A percentile compares a stretch with the other conserved stretches of the same genome.
Evolutionary conservation across 2,888 invertebrate genomes (phyloP).

Genomic region (Leptura quadrifasciata): DNA sequence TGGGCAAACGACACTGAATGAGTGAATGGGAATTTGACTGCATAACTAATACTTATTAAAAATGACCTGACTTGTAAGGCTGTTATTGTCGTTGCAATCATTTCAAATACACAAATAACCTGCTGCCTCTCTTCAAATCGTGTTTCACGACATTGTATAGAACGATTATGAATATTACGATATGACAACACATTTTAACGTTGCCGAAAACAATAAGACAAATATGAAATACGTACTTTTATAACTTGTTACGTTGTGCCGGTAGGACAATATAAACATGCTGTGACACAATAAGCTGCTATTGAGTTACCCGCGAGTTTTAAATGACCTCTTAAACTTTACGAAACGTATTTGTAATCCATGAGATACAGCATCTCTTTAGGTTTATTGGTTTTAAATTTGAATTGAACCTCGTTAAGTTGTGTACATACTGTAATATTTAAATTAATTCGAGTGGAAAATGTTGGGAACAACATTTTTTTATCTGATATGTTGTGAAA

Average conservation of each 20-base stretch:
- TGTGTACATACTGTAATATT: neutral
- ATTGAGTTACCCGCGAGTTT: neutral
- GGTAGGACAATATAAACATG: slow-evolving; percentile 1
- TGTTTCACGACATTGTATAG: neutral
- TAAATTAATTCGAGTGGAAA: neutral
- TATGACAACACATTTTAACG: neutral
- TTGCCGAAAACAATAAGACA: neutral
- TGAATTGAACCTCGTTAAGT: neutral
- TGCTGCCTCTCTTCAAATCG: neutral
- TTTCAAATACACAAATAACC: no score
- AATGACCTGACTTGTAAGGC: no score
- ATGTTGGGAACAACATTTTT: neutral
- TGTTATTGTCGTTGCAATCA: no score
- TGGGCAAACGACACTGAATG: no score
- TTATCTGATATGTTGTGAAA: neutral
- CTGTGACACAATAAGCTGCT: neutral
- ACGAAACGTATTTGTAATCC: slow-evolving; percentile 7
- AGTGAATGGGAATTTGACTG: no score
- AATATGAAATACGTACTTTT: neutral
- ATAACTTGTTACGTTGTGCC: neutral
- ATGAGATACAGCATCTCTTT: neutral
- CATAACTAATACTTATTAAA: no score
- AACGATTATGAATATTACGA: neutral
- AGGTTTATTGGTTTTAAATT: neutral
- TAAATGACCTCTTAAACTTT: slow-evolving; percentile 2